These are phyloP conservation scores for Ophion slaviceki DNA, from an alignment of 2,888 invertebrate species.

Conservation along the genomic window DNA sequence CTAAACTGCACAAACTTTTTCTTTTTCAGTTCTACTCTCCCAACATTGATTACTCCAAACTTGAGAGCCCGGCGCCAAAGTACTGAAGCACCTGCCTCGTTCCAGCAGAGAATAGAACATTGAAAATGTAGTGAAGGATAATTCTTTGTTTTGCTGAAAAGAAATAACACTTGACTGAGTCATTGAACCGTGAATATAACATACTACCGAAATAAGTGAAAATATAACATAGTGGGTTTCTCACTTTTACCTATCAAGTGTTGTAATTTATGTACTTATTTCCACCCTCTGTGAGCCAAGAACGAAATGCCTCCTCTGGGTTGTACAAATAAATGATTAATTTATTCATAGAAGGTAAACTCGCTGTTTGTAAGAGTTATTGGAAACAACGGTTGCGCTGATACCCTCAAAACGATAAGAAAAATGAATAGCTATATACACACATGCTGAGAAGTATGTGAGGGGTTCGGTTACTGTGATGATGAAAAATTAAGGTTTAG, in stretches of 20 bases:
- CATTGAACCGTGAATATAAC: constrained; percentile 12
- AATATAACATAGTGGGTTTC: constrained; percentile 50
- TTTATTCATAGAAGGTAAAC: background rate
- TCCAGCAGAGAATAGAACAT: constrained; percentile 3
- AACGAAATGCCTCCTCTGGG: background rate
- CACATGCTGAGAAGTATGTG: too few relatives aligned
- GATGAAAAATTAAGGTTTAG: too few relatives aligned
- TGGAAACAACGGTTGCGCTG: too few relatives aligned
- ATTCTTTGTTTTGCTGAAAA: constrained; percentile 22
- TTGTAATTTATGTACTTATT: constrained; percentile 36
- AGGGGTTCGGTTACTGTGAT: too few relatives aligned
- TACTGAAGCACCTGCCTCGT: constrained; percentile 83
- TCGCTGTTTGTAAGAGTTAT: background rate
- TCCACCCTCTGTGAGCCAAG: background rate
- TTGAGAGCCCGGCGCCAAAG: constrained; percentile 88
- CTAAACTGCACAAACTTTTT: constrained; percentile 77
- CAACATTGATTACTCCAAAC: constrained; percentile 87
- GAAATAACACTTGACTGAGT: background rate
- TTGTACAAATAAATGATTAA: background rate
- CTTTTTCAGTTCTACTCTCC: constrained; percentile 90
- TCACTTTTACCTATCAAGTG: constrained; percentile 16
- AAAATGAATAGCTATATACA: too few relatives aligned
- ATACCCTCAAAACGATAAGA: too few relatives aligned
- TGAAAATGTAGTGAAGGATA: constrained; percentile 41
- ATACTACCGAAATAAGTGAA: constrained; percentile 31